Evolutionary conservation across 2,797 vertebrate species (phyloP).

Genomic region (Hapalemur alaotrensis): DNA sequence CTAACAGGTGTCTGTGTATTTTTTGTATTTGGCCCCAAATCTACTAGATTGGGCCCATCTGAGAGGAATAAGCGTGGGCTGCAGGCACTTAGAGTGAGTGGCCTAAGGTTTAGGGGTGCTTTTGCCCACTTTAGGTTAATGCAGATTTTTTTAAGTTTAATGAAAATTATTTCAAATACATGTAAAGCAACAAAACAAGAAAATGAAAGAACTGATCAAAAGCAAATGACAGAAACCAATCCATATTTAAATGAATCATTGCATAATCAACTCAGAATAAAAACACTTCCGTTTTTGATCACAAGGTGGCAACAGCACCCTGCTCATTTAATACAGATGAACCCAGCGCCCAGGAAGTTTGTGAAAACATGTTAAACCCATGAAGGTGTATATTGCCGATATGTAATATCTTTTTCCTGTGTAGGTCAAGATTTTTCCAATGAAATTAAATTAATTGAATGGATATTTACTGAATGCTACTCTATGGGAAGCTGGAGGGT

Average conservation of each 20-base stretch:
- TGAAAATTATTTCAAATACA: not conserved
- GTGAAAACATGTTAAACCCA: not conserved
- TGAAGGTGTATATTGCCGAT: not conserved
- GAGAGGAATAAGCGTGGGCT: not conserved
- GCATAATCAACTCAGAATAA: not conserved
- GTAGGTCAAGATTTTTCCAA: not conserved
- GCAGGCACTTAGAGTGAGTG: not conserved
- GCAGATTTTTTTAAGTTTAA: not conserved
- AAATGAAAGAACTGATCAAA: not conserved
- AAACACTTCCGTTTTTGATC: conserved; percentile 39
- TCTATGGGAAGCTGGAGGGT: not conserved
- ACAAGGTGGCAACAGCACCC: conserved; percentile 67
- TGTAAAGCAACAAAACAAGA: not conserved
- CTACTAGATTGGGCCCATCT: not conserved
- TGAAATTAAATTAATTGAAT: not conserved
- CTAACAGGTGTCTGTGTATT: not conserved
- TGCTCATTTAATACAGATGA: not conserved
- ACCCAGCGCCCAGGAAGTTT: rapidly evolving
- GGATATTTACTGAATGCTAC: not conserved
- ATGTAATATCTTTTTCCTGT: not conserved
- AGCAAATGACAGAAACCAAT: not conserved
- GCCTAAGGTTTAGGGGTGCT: not conserved
- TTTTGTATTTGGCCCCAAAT: not conserved
- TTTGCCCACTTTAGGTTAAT: not conserved
- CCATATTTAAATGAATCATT: not conserved